phyloP scores from a whole-genome alignment of 2,888 invertebrate genomes.

The Hydraecia micacea region DNA sequence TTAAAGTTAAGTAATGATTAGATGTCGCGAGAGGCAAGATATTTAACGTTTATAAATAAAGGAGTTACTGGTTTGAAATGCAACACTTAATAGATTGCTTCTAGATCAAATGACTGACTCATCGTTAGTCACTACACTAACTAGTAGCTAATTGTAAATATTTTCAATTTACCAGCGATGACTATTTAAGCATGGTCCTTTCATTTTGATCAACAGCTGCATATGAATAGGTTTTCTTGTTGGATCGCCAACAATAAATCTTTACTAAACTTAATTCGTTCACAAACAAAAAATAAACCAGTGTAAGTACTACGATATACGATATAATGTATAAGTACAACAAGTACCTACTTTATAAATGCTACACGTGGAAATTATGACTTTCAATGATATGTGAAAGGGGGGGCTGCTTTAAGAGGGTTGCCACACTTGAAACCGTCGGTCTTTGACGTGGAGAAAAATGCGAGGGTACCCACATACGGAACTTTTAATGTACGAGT shows the following conservation, averaged over 20 bases:
- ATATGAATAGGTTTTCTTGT: background rate
- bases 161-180: background rate
- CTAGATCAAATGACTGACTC: slow-evolving; percentile 6
- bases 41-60: too few species aligned
- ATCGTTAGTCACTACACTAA: too few species aligned
- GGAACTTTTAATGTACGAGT: slow-evolving; percentile 47
- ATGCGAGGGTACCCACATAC: slow-evolving; percentile 24
- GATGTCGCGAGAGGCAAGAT: background rate
- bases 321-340: background rate
- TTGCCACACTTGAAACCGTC: slow-evolving; percentile 16
- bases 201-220: background rate
- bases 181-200: background rate
- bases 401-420: slow-evolving; percentile 11
- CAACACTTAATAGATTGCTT: background rate
- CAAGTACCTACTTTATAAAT: slow-evolving; percentile 34
- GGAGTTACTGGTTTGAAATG: background rate
- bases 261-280: background rate
- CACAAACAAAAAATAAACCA: background rate
- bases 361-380: slow-evolving; percentile 13
- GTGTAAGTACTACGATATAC: too few species aligned
- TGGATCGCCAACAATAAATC: background rate
- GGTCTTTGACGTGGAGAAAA: slow-evolving; percentile 31
- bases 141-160: too few species aligned
- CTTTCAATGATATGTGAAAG: slow-evolving; percentile 14
- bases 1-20: background rate